Percentiles rank a stretch among this genome's conserved stretches.
Evolutionary conservation across 2,888 invertebrate genomes (phyloP).

Genomic region (Cerceris rybyensis): DNA sequence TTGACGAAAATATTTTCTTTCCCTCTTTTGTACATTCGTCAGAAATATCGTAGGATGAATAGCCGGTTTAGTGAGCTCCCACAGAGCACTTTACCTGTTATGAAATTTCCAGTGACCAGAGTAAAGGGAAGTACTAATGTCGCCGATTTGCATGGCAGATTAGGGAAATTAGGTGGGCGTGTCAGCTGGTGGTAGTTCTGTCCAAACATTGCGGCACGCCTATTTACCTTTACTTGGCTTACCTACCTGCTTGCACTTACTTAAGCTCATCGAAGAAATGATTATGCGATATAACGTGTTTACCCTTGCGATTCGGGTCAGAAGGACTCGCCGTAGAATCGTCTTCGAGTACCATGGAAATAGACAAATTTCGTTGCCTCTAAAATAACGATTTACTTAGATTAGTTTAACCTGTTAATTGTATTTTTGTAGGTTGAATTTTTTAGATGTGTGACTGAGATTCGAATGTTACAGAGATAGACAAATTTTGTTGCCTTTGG

Average conservation of each 20-base stretch:
- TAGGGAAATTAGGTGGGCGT: conserved; percentile 73
- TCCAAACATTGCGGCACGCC: conserved; percentile 68
- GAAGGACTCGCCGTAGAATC: background rate
- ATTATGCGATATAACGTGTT: conserved; percentile 39
- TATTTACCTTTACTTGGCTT: conserved; percentile 51
- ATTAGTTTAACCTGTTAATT: too few relatives aligned
- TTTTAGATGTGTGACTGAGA: too few relatives aligned
- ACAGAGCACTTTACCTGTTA: conserved; percentile 62
- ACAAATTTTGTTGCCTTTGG: too few relatives aligned
- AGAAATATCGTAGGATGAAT: conserved; percentile 17
- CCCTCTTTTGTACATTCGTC: conserved; percentile 17
- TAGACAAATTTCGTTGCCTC: too few relatives aligned
- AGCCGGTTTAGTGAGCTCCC: conserved; percentile 36
- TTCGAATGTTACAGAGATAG: too few relatives aligned
- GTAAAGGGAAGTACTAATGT: conserved; percentile 73
- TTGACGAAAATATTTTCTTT: background rate
- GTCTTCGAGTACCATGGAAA: too few relatives aligned
- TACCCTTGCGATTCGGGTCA: conserved; percentile 22
- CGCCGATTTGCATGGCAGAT: conserved; percentile 76
- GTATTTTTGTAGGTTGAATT: too few relatives aligned
- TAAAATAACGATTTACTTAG: too few relatives aligned
- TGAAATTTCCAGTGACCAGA: conserved; percentile 67
- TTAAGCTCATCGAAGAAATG: conserved; percentile 46
- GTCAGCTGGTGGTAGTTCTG: conserved; percentile 69
- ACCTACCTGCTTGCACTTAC: conserved; percentile 54